Percentiles rank a stretch among this genome's conserved stretches.
Conservation (phyloP, 2,797 vertebrate genomes). For the Tenualosa thibaudeaui region DNA sequence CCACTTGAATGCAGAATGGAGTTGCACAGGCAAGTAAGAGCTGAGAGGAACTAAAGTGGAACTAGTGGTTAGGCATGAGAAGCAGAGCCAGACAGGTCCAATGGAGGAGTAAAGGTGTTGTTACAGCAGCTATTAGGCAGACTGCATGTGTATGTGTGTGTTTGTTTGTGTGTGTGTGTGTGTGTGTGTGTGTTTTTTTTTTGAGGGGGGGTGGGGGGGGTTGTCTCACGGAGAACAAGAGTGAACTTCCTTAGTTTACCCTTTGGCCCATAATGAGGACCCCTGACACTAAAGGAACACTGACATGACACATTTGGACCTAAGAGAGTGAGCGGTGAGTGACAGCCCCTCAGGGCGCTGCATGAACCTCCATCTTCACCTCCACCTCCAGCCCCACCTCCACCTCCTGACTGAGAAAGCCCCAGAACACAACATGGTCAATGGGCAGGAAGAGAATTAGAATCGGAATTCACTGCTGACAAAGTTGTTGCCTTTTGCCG, state of each 20-base stretch:
- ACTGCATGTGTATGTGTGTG: too few species aligned
- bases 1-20: background rate
- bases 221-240: conserved; percentile 62
- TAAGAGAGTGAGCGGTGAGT: conserved; percentile 55
- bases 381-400: conserved; percentile 37
- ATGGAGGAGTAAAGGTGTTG: conserved; percentile 35
- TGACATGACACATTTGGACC: conserved; percentile 69
- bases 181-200: too few species aligned
- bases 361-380: too few species aligned
- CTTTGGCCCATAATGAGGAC: conserved; percentile 77
- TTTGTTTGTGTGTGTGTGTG: too few species aligned
- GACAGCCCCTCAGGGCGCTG: conserved; percentile 70
- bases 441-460: too few species aligned
- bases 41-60: background rate
- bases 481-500: background rate
- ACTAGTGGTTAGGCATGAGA: too few species aligned
- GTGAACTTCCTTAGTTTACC: conserved; percentile 74
- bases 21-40: background rate
- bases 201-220: too few species aligned
- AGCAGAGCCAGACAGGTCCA: background rate
- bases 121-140: conserved; percentile 48
- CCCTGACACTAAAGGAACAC: conserved; percentile 67
- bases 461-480: too few species aligned
- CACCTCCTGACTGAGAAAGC: background rate
- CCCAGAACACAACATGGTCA: too few species aligned